Evolutionary conservation across 2,797 vertebrate genomes (phyloP).

Genomic region (Xenopus petersii): DNA sequence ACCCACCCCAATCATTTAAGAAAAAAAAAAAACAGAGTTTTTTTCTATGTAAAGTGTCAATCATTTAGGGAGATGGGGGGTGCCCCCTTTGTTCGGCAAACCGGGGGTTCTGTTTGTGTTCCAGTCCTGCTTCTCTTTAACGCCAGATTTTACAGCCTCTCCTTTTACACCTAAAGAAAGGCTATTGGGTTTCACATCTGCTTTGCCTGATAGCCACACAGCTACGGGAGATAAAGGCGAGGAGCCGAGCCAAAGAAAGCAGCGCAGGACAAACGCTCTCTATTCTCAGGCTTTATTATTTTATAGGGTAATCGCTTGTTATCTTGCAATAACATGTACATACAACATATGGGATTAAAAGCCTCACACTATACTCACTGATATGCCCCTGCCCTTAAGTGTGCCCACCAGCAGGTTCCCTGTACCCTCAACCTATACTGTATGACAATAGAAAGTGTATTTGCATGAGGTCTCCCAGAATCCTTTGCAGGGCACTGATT

Average conservation of each 20-base stretch:
- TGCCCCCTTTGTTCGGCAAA: constrained; percentile 21
- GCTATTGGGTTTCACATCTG: constrained; percentile 42
- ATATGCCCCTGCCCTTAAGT: constrained; percentile 7
- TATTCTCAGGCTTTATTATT: constrained; percentile 39
- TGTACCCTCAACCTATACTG: too few relatives aligned
- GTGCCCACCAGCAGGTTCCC: neutral
- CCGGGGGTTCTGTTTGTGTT: constrained; percentile 26
- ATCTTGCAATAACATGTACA: constrained; percentile 35
- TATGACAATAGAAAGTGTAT: too few relatives aligned
- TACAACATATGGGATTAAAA: constrained; percentile 46
- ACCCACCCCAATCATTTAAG: too few relatives aligned
- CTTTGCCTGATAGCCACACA: constrained; percentile 21
- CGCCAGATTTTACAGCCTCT: constrained; percentile 35
- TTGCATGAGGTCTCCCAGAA: neutral
- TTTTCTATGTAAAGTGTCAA: constrained; percentile 7
- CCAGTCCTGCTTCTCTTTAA: constrained; percentile 41
- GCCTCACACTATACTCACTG: constrained; percentile 25
- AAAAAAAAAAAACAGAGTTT: too few relatives aligned
- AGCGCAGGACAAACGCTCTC: constrained; percentile 32
- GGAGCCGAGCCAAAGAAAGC: constrained; percentile 38
- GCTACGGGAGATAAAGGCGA: constrained; percentile 20
- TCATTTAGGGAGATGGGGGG: constrained; percentile 10
- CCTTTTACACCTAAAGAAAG: constrained; percentile 43
- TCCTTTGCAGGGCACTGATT: neutral
- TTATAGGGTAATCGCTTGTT: constrained; percentile 32